These are phyloP conservation scores for Clepsis dumicolana DNA, from an alignment of 2,888 invertebrate genomes.

Conservation along the genomic window DNA sequence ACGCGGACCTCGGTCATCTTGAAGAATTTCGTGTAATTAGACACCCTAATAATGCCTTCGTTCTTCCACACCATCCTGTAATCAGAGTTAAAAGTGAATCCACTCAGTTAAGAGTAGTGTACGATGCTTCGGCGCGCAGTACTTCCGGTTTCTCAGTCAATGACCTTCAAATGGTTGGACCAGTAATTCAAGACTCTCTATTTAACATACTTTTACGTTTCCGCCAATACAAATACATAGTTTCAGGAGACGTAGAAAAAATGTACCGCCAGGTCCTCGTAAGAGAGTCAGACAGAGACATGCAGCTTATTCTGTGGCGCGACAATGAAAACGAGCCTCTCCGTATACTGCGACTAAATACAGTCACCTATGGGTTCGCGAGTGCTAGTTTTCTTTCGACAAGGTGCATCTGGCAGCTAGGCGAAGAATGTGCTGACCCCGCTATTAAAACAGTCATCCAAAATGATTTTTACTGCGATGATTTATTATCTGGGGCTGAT, in stretches of 20 bases:
- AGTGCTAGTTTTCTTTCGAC: constrained; percentile 11
- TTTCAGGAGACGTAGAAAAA: constrained; percentile 16
- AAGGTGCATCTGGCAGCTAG: constrained; percentile 21
- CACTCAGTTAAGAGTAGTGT: background rate
- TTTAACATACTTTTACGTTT: constrained; percentile 11
- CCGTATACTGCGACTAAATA: no score
- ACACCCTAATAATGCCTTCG: background rate
- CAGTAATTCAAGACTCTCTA: constrained; percentile 7
- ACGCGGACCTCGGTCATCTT: background rate
- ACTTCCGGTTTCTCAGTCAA: background rate
- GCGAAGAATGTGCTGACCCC: constrained; percentile 10
- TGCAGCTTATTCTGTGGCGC: constrained; percentile 20
- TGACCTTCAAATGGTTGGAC: constrained; percentile 14
- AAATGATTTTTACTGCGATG: constrained; percentile 34
- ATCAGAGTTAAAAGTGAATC: background rate
- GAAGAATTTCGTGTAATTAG: no score
- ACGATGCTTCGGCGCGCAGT: background rate
- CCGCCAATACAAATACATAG: background rate
- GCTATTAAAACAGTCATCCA: constrained; percentile 11
- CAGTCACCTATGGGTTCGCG: constrained; percentile 19
- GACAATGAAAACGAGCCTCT: constrained; percentile 11
- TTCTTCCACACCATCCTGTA: background rate
- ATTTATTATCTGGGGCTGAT: constrained; percentile 33
- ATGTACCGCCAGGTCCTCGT: constrained; percentile 5
- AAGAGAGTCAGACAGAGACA: constrained; percentile 2